A percentile compares a stretch with the other conserved stretches of the same genome.
phyloP scores from a whole-genome alignment of 2,113 vertebrate species.

The Psittacula cyanocephala region DNA sequence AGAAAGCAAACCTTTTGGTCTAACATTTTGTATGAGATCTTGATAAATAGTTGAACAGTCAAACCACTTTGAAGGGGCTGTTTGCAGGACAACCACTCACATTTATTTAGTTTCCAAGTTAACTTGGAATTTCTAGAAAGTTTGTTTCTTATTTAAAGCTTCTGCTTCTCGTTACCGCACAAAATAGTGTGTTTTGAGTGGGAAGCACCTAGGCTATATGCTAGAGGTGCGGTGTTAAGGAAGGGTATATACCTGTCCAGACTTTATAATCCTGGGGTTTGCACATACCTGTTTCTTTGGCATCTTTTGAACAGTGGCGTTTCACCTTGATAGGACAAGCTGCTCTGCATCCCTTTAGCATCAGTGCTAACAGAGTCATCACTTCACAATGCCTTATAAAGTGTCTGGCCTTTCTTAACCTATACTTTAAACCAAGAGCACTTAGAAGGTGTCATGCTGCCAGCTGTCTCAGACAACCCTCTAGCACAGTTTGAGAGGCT shows the following conservation, averaged over 20 bases:
- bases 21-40: background rate
- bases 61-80: background rate
- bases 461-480: background rate
- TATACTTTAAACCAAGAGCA: background rate
- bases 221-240: background rate
- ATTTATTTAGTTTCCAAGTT: background rate
- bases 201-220: background rate
- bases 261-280: background rate
- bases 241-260: background rate
- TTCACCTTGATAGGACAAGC: background rate
- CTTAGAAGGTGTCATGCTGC: background rate
- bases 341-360: background rate
- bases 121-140: background rate
- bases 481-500: background rate
- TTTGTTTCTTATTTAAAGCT: background rate
- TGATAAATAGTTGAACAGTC: background rate
- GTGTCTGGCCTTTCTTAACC: background rate
- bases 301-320: background rate
- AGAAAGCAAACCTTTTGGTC: background rate
- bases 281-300: background rate
- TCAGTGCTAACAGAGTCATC: background rate
- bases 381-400: background rate
- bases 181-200: background rate
- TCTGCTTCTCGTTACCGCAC: background rate
- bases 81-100: background rate